phyloP scores from a whole-genome alignment of 2,888 invertebrate genomes.

The Cynaeus angustus region DNA sequence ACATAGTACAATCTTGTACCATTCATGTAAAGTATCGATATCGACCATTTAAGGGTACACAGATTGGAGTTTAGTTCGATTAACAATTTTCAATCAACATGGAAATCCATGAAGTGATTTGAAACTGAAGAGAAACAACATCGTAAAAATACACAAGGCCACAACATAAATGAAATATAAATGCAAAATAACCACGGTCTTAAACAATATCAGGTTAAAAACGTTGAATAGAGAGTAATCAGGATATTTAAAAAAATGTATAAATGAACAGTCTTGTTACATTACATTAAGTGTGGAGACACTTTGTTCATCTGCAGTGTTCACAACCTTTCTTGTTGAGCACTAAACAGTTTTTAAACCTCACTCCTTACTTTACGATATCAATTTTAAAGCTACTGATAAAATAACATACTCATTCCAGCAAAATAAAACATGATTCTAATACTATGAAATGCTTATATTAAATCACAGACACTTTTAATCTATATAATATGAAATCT shows the following conservation, averaged over 20 bases:
- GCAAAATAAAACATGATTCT: slow-evolving; percentile 47
- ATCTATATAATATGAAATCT: slow-evolving; percentile 51
- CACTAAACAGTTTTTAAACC: slow-evolving; percentile 57
- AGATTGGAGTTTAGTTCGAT: slow-evolving; percentile 51
- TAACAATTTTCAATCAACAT: slow-evolving; percentile 35
- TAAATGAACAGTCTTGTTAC: slow-evolving; percentile 64
- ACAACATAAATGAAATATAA: slow-evolving; percentile 28
- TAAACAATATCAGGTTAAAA: slow-evolving; percentile 36
- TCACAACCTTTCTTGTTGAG: slow-evolving; percentile 68
- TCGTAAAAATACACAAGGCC: slow-evolving; percentile 26
- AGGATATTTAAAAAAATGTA: slow-evolving; percentile 58
- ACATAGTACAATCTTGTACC: slow-evolving; percentile 55
- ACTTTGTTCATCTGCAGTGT: slow-evolving; percentile 60
- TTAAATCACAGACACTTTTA: slow-evolving; percentile 63
- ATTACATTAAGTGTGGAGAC: slow-evolving; percentile 54
- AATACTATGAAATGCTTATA: slow-evolving; percentile 63
- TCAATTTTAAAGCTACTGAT: slow-evolving; percentile 57
- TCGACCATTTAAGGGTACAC: slow-evolving; percentile 44
- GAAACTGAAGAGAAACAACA: slow-evolving; percentile 25
- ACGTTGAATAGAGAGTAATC: slow-evolving; percentile 30
- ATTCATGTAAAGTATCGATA: slow-evolving; percentile 24
- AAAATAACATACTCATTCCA: slow-evolving; percentile 47
- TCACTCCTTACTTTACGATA: slow-evolving; percentile 60
- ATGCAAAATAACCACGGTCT: slow-evolving; percentile 23
- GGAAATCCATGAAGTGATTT: slow-evolving; percentile 8